These are phyloP conservation scores for Lichenostomus cassidix DNA, from an alignment of 2,113 vertebrate species.

Conservation along the genomic window DNA sequence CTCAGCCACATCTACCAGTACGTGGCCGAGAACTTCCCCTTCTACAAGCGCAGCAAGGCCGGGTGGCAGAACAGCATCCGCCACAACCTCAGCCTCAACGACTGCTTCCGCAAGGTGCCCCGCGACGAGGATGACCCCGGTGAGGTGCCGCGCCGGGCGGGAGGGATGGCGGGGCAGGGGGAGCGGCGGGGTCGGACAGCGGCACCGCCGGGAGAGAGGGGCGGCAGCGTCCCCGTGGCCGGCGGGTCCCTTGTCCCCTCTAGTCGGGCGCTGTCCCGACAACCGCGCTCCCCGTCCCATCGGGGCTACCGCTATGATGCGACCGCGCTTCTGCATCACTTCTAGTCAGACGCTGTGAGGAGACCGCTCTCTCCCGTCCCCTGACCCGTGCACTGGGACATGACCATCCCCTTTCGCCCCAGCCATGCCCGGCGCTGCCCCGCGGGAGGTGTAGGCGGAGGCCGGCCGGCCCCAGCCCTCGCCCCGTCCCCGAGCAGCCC, in stretches of 20 bases:
- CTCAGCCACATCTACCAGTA: constrained; percentile 97
- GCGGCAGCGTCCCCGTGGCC: background rate
- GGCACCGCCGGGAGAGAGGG: no score
- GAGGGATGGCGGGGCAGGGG: background rate
- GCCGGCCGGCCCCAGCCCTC: background rate
- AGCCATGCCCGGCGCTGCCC: background rate
- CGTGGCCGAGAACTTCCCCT: constrained; percentile 95
- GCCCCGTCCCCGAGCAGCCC: background rate
- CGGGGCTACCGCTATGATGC: background rate
- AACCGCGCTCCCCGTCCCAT: background rate
- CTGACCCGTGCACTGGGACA: background rate
- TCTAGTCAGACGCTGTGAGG: background rate
- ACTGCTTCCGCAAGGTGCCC: constrained; percentile 87
- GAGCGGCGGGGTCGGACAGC: background rate
- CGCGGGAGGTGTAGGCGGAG: background rate
- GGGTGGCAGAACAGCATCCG: constrained; percentile 99
- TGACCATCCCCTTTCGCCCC: background rate
- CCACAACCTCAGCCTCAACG: constrained; percentile 97
- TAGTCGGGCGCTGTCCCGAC: no score
- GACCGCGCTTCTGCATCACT: background rate
- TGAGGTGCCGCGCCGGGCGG: constrained; percentile 52
- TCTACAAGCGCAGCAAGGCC: constrained; percentile 95
- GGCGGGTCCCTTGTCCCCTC: background rate
- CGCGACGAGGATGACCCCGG: constrained; percentile 96
- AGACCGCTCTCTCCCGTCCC: background rate